Conservation (phyloP, 2,888 invertebrate species). For the Heliconius sara region DNA sequence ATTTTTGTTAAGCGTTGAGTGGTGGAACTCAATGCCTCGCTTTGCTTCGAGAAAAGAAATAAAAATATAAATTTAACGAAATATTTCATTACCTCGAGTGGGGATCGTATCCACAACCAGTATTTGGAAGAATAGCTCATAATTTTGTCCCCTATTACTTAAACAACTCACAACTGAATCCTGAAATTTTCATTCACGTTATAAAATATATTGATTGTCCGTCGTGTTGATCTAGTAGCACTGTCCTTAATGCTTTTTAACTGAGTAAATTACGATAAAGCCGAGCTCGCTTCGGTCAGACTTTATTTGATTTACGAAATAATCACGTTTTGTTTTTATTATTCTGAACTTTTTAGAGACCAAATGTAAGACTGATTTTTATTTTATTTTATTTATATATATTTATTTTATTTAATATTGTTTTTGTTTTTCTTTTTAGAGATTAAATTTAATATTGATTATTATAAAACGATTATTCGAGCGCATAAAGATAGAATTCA, state of each 20-base stretch:
- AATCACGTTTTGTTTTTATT: background rate
- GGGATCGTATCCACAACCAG: too few species aligned
- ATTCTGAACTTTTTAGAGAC: background rate
- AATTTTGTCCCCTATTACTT: background rate
- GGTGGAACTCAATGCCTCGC: too few species aligned
- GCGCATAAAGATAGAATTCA: too few species aligned
- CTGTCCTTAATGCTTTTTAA: slow-evolving; percentile 10
- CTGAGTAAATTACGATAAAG: background rate
- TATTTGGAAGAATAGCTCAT: background rate
- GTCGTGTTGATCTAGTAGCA: background rate
- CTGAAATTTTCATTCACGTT: background rate
- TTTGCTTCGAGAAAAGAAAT: too few species aligned
- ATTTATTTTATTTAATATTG: too few species aligned
- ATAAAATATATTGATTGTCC: slow-evolving; percentile 8
- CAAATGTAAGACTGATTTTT: background rate
- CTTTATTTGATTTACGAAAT: background rate
- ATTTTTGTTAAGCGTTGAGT: too few species aligned
- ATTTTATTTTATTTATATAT: background rate
- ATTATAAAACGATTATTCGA: background rate
- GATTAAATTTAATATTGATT: background rate
- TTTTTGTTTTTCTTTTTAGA: background rate
- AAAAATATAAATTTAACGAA: too few species aligned
- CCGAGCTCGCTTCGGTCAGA: background rate
- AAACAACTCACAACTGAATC: background rate
- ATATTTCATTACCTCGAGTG: too few species aligned